Conservation (phyloP, 2,888 invertebrate species). For the Dorcus parallelipipedus region DNA sequence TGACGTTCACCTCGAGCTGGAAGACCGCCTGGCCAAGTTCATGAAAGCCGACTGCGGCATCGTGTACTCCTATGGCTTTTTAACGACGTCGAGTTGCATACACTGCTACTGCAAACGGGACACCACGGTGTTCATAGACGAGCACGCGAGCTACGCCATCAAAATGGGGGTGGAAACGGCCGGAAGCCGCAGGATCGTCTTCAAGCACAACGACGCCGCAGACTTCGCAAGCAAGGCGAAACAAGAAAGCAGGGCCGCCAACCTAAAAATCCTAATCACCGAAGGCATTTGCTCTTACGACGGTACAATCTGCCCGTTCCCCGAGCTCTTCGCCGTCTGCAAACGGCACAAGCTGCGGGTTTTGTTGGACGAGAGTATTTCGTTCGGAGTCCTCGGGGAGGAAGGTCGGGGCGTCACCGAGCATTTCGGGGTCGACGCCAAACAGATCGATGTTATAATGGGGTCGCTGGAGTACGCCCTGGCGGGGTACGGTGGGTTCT, state of each 20-base stretch:
- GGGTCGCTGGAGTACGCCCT: constrained; percentile 85
- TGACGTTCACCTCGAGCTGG: constrained; percentile 86
- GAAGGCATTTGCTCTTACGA: constrained; percentile 93
- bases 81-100: constrained; percentile 91
- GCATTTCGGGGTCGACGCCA: constrained; percentile 68
- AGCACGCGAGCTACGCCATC: constrained; percentile 81
- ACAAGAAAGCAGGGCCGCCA: constrained; percentile 25
- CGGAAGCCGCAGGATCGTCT: constrained; percentile 74
- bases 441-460: constrained; percentile 79
- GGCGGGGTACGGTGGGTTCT: constrained; percentile 89
- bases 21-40: constrained; percentile 80
- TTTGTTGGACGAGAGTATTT: constrained; percentile 90
- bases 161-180: constrained; percentile 92
- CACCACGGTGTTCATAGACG: constrained; percentile 88
- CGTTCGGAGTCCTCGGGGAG: constrained; percentile 78
- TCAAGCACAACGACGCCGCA: constrained; percentile 83
- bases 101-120: constrained; percentile 90
- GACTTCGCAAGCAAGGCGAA: constrained; percentile 56
- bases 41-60: constrained; percentile 87
- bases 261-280: constrained; percentile 75
- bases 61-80: constrained; percentile 94
- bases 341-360: constrained; percentile 85
- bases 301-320: constrained; percentile 85
- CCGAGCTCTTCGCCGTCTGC: constrained; percentile 74
- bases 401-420: constrained; percentile 89